Evolutionary conservation across 2,888 invertebrate species (phyloP), one percentile per base, ranked within the genome.

Genomic region (Agriotes lineatus): DNA sequence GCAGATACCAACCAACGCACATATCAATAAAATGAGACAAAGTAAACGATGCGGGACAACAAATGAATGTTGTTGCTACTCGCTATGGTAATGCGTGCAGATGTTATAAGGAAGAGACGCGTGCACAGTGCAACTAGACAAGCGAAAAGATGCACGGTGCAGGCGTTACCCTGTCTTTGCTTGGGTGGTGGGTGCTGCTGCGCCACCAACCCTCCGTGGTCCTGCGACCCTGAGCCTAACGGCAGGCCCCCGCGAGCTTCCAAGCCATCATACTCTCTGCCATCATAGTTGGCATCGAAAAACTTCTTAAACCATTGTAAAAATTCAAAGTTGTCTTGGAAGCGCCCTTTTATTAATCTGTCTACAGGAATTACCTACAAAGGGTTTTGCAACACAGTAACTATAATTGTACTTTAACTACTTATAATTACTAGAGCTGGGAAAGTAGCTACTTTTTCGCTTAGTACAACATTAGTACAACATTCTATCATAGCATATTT

Each of bases 221-320:
- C 75, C 67, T 72, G 69, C 16, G 74, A 72, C 52, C 76, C 77
- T 39, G 91, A 90, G 81, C 96, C 96, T 81, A 97, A 87, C 72
- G 89, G 87, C 79, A 94, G 87, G 76, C 95, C 94, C 75, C 93
- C 93, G 69, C 99, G 91, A 65, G 95, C 95, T 75, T 94, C 94
- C 74, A 93, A 86, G 61, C 97, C 95, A 84, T 98, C 96, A 86
- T 99, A 99, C 78, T 96, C 96, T 80, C 94, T 92, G 76, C 97
- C 98, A 85, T 97, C 97, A 87, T 98, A 99, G 88, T 99, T 99
- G 77, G 99, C 98, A 88, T 99, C 99, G 86, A 99, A 99, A 88
- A 99, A 99, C 86, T 98, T 98, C 91, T 99, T 99, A 90, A 99
- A 99, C 99, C 99, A 99, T 89, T 99, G 99, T 80, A 99, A 93